phyloP scores from a whole-genome alignment of 2,113 vertebrate genomes.

The Eupsittula cactorum region DNA sequence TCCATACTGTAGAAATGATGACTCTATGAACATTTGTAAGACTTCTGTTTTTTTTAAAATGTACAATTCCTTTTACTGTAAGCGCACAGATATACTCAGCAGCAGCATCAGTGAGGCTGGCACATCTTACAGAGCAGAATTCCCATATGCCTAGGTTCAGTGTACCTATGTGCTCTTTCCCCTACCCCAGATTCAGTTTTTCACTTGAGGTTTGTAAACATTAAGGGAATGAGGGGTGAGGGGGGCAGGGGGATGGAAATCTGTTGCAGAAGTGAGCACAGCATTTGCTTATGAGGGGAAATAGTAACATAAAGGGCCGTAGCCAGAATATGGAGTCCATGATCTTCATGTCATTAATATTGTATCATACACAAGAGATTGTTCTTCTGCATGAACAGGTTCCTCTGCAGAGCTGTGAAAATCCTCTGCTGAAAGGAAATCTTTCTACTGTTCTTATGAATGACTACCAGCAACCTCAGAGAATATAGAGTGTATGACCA shows the following conservation, averaged over 20 bases:
- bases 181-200: background rate
- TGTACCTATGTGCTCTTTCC: background rate
- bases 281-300: background rate
- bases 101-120: background rate
- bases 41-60: background rate
- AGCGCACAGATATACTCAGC: background rate
- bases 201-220: background rate
- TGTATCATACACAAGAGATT: background rate
- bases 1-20: background rate
- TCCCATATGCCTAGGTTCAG: background rate
- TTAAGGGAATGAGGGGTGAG: background rate
- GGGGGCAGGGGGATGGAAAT: background rate
- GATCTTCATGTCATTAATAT: background rate
- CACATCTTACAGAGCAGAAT: background rate
- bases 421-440: background rate
- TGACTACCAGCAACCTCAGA: background rate
- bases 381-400: background rate
- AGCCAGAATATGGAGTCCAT: background rate
- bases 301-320: background rate
- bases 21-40: background rate
- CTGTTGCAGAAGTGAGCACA: background rate
- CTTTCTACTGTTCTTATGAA: background rate
- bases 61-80: background rate
- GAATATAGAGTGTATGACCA: background rate
- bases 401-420: background rate